phyloP scores from a whole-genome alignment of 1,140 invertebrate species.

The Aphaenogaster ashmeadi region DNA sequence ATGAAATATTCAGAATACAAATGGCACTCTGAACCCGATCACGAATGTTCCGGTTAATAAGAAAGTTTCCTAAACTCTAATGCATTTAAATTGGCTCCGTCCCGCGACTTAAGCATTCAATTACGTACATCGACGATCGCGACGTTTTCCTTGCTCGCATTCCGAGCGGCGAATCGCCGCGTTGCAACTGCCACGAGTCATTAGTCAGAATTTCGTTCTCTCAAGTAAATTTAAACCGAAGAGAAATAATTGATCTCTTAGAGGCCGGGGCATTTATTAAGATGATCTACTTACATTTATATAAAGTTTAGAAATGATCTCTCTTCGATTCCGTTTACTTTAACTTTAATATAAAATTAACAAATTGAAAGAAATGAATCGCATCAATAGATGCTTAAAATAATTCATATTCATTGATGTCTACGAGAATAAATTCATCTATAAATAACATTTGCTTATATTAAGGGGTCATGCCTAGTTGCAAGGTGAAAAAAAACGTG shows the following conservation, averaged over 20 bases:
- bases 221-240: not conserved
- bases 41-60: conserved; percentile 71
- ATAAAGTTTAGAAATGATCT: not conserved
- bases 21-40: conserved; percentile 68
- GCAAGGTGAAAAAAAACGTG: too few relatives aligned
- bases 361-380: not conserved
- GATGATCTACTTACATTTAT: not conserved
- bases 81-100: conserved; percentile 74
- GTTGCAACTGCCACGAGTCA: conserved; percentile 18
- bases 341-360: not conserved
- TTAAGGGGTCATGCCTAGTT: too few relatives aligned
- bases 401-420: not conserved
- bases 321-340: not conserved
- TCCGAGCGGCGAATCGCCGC: not conserved
- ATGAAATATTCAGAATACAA: conserved; percentile 77
- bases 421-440: not conserved
- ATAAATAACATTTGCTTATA: not conserved
- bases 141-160: conserved; percentile 23
- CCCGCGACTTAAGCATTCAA: conserved; percentile 65
- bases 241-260: not conserved
- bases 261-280: not conserved
- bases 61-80: conserved; percentile 73
- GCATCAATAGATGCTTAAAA: not conserved
- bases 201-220: conserved; percentile 32
- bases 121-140: conserved; percentile 52